Evolutionary conservation across 2,113 vertebrate genomes (phyloP).

Genomic region (Hassar affinis): DNA sequence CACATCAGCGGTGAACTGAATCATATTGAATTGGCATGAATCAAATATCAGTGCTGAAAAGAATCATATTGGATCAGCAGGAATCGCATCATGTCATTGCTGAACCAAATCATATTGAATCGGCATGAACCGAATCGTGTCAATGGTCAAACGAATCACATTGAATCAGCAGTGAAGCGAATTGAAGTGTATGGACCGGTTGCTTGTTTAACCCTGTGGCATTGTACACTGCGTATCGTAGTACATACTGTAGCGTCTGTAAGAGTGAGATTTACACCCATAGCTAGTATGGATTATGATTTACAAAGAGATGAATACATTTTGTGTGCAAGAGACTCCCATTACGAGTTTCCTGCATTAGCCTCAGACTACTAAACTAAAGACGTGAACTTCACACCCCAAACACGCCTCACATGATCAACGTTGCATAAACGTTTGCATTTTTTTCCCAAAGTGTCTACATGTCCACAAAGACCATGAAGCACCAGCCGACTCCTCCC

Average conservation of each 20-base stretch:
- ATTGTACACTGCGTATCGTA: not conserved
- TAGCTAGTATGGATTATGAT: not conserved
- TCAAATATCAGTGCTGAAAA: not conserved
- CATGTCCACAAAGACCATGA: slow-evolving; percentile 99
- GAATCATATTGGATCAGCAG: not conserved
- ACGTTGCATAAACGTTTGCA: not conserved
- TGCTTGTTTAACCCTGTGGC: not conserved
- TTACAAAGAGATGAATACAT: not conserved
- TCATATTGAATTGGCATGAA: not conserved
- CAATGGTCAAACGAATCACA: not conserved
- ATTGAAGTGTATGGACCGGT: not conserved
- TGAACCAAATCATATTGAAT: not conserved
- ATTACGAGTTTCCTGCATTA: not conserved
- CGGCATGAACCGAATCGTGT: not conserved
- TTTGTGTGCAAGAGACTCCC: not conserved
- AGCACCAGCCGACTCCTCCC: slow-evolving; percentile 95
- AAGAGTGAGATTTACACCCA: not conserved
- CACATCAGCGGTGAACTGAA: too few species aligned
- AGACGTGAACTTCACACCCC: not conserved
- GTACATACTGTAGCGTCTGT: not conserved
- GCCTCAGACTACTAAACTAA: not conserved
- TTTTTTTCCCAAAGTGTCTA: slow-evolving; percentile 54
- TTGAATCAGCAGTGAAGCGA: not conserved
- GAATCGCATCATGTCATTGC: not conserved
- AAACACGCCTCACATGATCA: not conserved